Evolutionary conservation across 2,797 vertebrate genomes (phyloP).

Genomic region (Pseudochromis fuscus): DNA sequence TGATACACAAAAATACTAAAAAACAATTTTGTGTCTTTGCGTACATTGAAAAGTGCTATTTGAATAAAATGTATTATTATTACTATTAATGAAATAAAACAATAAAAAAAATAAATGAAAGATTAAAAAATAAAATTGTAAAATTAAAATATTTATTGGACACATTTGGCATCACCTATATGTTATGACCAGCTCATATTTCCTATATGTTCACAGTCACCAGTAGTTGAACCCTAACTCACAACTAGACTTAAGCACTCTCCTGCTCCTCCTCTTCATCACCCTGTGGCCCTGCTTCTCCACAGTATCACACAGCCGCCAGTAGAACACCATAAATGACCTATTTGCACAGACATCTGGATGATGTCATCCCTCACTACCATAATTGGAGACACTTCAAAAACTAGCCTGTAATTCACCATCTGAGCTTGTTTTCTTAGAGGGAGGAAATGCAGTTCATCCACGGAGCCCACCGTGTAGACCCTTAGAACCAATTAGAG

Average conservation of each 20-base stretch:
- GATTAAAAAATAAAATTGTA: too few species aligned
- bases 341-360: conserved; percentile 7
- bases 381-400: conserved; percentile 33
- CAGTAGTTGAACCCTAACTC: neutral
- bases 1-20: too few species aligned
- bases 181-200: too few species aligned
- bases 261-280: neutral
- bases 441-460: conserved; percentile 58
- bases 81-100: too few species aligned
- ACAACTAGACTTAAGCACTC: neutral
- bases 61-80: too few species aligned
- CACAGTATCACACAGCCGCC: neutral
- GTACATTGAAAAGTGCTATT: too few species aligned
- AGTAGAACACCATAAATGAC: neutral
- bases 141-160: too few species aligned
- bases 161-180: too few species aligned
- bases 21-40: too few species aligned
- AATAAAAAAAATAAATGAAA: too few species aligned
- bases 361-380: conserved; percentile 29
- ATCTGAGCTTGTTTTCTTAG: conserved; percentile 50
- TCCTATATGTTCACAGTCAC: too few species aligned
- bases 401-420: conserved; percentile 41
- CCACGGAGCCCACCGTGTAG: conserved; percentile 45
- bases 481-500: conserved; percentile 83
- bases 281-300: neutral